These are phyloP conservation scores for Siphlonurus alternatus DNA, from an alignment of 2,888 invertebrate species.

Conservation along the genomic window DNA sequence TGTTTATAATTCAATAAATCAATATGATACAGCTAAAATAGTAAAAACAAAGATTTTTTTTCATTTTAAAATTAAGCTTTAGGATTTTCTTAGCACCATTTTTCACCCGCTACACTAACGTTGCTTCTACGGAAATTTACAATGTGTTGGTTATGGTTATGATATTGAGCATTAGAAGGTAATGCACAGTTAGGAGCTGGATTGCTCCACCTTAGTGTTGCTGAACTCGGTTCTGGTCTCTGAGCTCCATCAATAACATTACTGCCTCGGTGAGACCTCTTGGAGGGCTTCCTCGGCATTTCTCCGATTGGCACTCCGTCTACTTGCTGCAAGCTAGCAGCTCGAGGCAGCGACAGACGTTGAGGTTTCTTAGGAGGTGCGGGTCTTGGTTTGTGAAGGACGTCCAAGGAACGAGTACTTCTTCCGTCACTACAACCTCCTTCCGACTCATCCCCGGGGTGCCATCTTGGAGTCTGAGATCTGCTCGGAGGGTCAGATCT, in stretches of 20 bases:
- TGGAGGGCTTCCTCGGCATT: constrained; percentile 38
- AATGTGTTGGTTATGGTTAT: constrained; percentile 1
- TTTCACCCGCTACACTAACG: neutral
- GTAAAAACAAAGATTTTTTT: too few relatives aligned
- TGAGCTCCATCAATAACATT: neutral
- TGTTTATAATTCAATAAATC: too few relatives aligned
- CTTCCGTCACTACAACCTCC: neutral
- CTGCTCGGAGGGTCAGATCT: neutral
- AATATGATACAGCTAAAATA: too few relatives aligned
- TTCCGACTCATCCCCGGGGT: neutral
- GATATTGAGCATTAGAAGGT: neutral
- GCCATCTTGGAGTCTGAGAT: neutral
- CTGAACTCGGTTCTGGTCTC: neutral
- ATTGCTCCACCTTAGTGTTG: neutral
- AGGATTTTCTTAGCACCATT: constrained; percentile 6
- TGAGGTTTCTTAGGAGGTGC: constrained; percentile 75
- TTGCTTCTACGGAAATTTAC: neutral
- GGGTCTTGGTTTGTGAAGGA: constrained; percentile 31
- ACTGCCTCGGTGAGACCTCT: constrained; percentile 38
- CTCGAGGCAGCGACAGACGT: constrained; percentile 63
- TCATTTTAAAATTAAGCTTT: too few relatives aligned
- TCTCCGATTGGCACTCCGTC: constrained; percentile 31
- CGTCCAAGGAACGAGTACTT: neutral
- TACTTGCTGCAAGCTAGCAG: constrained; percentile 64
- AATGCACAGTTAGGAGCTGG: neutral